phyloP scores from a whole-genome alignment of 2,797 vertebrate species.

The Coranthus polyacanthus region DNA sequence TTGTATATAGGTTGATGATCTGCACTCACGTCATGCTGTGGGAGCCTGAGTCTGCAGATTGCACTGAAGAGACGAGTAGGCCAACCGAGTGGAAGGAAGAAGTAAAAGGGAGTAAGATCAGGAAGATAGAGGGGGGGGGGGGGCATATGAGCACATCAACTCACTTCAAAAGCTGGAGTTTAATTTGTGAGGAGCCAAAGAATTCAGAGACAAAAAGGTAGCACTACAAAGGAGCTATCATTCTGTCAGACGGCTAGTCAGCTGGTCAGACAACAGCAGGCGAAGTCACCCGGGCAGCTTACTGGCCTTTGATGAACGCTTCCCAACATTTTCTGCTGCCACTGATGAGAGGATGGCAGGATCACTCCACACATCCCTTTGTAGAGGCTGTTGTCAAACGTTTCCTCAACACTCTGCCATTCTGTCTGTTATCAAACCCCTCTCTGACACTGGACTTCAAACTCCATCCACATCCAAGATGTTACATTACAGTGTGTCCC shows the following conservation, averaged over 20 bases:
- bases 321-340: constrained; percentile 51
- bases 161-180: constrained; percentile 76
- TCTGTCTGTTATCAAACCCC: constrained; percentile 48
- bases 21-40: constrained; percentile 47
- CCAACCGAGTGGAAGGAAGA: constrained; percentile 46
- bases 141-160: constrained; percentile 53
- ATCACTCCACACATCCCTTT: constrained; percentile 72
- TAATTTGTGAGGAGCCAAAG: constrained; percentile 80
- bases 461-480: constrained; percentile 22
- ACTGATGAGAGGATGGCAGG: constrained; percentile 64
- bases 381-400: constrained; percentile 57
- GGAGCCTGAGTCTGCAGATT: constrained; percentile 66
- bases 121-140: constrained; percentile 17
- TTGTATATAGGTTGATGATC: constrained; percentile 49
- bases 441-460: constrained; percentile 48
- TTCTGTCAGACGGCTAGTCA: constrained; percentile 76
- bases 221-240: constrained; percentile 80
- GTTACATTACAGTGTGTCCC: constrained; percentile 27
- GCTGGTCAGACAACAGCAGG: constrained; percentile 69
- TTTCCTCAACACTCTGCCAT: constrained; percentile 45
- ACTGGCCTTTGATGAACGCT: constrained; percentile 66
- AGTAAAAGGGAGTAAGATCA: background rate
- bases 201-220: constrained; percentile 81
- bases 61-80: constrained; percentile 52
- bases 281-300: constrained; percentile 57